A percentile compares a stretch with the other conserved stretches of the same genome.
Conservation (phyloP, 1,140 invertebrate genomes). For the Phenacoccus solenopsis region DNA sequence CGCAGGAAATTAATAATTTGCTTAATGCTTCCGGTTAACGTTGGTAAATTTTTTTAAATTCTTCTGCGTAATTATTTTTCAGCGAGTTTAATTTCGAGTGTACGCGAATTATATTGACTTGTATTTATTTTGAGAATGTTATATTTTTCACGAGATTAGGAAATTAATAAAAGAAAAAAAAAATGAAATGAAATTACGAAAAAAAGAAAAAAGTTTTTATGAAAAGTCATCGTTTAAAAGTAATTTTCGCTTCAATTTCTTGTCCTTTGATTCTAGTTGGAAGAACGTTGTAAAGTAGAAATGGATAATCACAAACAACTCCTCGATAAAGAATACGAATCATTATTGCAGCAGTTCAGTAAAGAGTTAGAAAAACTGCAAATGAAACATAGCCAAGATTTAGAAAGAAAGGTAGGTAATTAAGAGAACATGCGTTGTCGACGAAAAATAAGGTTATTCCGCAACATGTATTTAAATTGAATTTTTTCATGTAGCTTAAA, state of each 20-base stretch:
- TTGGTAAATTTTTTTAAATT: no score
- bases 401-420: slow-evolving; percentile 56
- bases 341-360: slow-evolving; percentile 74
- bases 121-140: not conserved
- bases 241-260: not conserved
- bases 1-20: no score
- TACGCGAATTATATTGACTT: no score
- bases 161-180: no score
- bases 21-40: no score
- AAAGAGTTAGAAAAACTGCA: slow-evolving; percentile 85
- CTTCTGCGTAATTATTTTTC: no score
- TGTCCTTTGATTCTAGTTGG: slow-evolving; percentile 40
- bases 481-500: slow-evolving; percentile 42
- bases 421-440: not conserved
- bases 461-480: not conserved
- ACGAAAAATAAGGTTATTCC: not conserved
- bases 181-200: slow-evolving; percentile 12
- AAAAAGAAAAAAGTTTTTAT: not conserved
- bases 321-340: slow-evolving; percentile 94
- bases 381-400: slow-evolving; percentile 74
- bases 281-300: slow-evolving; percentile 89
- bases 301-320: slow-evolving; percentile 92
- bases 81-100: no score
- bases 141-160: not conserved
- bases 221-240: not conserved